Base-by-base conservation (phyloP, 2,888 invertebrate genomes). In the Phortica okadai region DNA sequence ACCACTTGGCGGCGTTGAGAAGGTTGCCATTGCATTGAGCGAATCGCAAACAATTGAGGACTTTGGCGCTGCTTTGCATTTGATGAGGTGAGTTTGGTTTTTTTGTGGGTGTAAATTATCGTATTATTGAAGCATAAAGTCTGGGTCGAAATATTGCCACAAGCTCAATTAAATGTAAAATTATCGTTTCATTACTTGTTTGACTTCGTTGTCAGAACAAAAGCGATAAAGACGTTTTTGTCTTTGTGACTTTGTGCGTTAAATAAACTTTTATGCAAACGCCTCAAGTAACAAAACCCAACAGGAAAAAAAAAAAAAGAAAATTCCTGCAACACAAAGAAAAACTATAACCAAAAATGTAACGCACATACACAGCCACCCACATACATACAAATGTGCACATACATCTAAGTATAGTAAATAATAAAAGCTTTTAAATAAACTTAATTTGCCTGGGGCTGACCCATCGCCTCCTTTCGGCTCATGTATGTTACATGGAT, bases 31-130 rank as follows among this genome's bases (percentile, higher is more conserved):
- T 85, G 98, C 98, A 76, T 93, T 98, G 78, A 81, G 94, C 96
- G 98, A 98, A 93, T 98, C 97, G 33, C 97, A 97, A 92, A 98
- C 98, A 45, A 97, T 98, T 90, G 97, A 98, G 92, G 97, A 98
- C 92, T 98, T 98, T 90, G 92, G 92, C 42, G 92, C 92, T 50
- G 92, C 92, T 77, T 78, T 92, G 77, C 92, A 91, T 88, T 84
- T 92, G 81, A 92, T 92, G 92, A 90, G 91, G 91, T 92, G 83
- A 87, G 89, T 80, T 25, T 1, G 8, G 21, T 21, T 50, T 11
- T 50, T 8, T 14, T 50, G 8, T 50, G 2, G 10, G 14, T 6
- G 33, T 33, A 33, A 33, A 33, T 33, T 33, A 33, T 59, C 59
- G 59, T 21, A 21, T 59, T 10, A 59, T 59, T 59, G 14, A 64